Base-by-base conservation (phyloP, 2,797 vertebrate genomes). In the Rhabdophis nuchalis region DNA sequence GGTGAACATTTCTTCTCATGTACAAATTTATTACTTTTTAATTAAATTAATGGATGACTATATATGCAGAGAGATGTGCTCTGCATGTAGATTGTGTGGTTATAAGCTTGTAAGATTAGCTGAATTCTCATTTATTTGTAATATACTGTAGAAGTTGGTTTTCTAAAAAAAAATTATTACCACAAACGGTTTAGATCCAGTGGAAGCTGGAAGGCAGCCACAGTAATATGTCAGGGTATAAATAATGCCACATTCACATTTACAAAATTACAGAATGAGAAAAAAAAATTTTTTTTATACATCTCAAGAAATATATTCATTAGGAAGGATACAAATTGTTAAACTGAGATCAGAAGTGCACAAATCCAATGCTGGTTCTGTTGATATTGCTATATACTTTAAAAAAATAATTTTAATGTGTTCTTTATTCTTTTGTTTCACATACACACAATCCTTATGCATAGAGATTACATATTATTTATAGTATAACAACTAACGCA, bases 401-500 rank as follows among this genome's bases (percentile, higher is more conserved):
- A 85, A 90, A 95, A 89, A 91, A 92, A 90, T 89, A 82, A 2
- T 85, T 89, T 87, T 89, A 95, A 86, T 13, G 2, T 36, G 92
- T 94, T 90, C 58, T 85, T 77, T 46, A 82, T 25, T 82, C 41
- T 46, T 82, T 82, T 82, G 36, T 46, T 82, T 82, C 77, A 25
- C 23, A 25, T 41, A 25, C 32, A 72, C 54, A 18, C 29, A 87
- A 56, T 23, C 32, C 32, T 20, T 58, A 85, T 54, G 92, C 93
- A 52, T 64, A 61, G 23, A 25, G 46, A 82, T 25, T 46, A 36
- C 25, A 57, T 54, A 32, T 89, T 46, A 93, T 90, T 90, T 93
- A 93, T 93, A 89, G 96, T 95, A 93, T 93, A 61, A 94, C 95
- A 93, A 86, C 90, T 86, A 1, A 93, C 95, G 94, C 93, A 92